phyloP scores from a whole-genome alignment of 2,888 invertebrate genomes.

The Schizotus pectinicornis region DNA sequence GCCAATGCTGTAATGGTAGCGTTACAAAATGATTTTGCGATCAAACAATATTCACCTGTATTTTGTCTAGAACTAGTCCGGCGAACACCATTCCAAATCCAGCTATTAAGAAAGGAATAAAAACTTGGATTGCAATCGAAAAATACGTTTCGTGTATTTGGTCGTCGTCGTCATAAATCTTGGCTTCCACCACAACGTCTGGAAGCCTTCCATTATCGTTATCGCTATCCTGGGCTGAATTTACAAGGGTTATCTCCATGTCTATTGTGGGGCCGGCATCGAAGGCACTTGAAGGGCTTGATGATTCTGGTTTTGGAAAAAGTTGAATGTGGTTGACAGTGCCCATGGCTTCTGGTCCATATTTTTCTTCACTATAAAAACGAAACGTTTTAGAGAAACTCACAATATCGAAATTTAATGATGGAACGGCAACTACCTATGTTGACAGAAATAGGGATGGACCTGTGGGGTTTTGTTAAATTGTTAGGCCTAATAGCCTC shows the following conservation, averaged over 20 bases:
- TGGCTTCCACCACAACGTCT: slow-evolving; percentile 63
- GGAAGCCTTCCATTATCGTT: slow-evolving; percentile 62
- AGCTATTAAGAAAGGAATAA: slow-evolving; percentile 75
- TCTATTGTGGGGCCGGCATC: slow-evolving; percentile 47
- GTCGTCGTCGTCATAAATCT: slow-evolving; percentile 54
- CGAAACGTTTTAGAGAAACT: neutral
- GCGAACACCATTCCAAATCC: slow-evolving; percentile 82
- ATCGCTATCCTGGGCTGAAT: slow-evolving; percentile 44
- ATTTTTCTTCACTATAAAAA: slow-evolving; percentile 54
- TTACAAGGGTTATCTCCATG: slow-evolving; percentile 52
- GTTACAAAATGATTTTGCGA: neutral
- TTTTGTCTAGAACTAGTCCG: slow-evolving; percentile 74
- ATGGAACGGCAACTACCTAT: slow-evolving; percentile 2
- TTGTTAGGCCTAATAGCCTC: slow-evolving; percentile 43
- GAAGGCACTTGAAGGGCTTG: slow-evolving; percentile 54
- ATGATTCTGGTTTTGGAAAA: slow-evolving; percentile 47
- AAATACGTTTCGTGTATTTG: slow-evolving; percentile 64
- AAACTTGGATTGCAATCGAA: slow-evolving; percentile 70
- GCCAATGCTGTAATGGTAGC: slow-evolving; percentile 69
- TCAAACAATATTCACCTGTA: slow-evolving; percentile 65
- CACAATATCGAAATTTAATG: no score
- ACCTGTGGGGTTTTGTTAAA: slow-evolving; percentile 31
- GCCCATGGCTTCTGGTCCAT: slow-evolving; percentile 57
- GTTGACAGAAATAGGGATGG: slow-evolving; percentile 6
- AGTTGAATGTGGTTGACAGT: slow-evolving; percentile 55